phyloP scores from a whole-genome alignment of 2,888 invertebrate genomes.

The Gastracanthus pulcherrimus region DNA sequence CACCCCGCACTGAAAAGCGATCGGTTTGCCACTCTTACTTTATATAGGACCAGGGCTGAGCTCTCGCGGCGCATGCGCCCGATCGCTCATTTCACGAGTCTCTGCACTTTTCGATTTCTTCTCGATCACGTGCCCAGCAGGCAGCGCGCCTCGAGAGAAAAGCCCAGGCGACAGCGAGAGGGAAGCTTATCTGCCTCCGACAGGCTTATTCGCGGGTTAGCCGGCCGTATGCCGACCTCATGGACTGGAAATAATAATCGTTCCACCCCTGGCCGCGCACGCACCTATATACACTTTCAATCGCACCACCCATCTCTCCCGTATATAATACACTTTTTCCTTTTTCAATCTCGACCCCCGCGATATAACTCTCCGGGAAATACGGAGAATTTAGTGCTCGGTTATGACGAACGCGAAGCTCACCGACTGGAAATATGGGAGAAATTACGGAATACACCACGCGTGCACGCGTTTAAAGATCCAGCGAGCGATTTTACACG shows the following conservation, averaged over 20 bases:
- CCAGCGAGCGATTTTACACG: not conserved
- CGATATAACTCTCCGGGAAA: too few relatives aligned
- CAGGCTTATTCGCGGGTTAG: too few relatives aligned
- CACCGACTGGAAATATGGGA: too few relatives aligned
- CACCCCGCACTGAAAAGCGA: conserved; percentile 69
- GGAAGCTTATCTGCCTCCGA: conserved; percentile 71
- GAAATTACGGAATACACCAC: not conserved
- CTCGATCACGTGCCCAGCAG: conserved; percentile 61
- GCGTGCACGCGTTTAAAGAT: not conserved
- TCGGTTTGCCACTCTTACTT: conserved; percentile 67
- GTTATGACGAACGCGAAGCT: too few relatives aligned
- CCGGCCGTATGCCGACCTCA: conserved; percentile 61
- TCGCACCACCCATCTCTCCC: not conserved
- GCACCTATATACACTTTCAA: not conserved
- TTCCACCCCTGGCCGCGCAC: not conserved
- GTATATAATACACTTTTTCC: not conserved
- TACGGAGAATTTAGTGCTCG: too few relatives aligned
- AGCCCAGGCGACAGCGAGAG: too few relatives aligned
- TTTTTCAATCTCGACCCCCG: too few relatives aligned
- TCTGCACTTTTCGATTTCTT: conserved; percentile 74
- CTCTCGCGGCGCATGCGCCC: conserved; percentile 69
- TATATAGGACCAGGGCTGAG: conserved; percentile 61
- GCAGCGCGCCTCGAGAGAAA: too few relatives aligned
- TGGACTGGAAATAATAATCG: conserved; percentile 68
- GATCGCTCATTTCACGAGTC: conserved; percentile 71